Evolutionary conservation across 2,888 invertebrate genomes (phyloP), one percentile per base, ranked within the genome.

Genomic region (Argyresthia albistria): DNA sequence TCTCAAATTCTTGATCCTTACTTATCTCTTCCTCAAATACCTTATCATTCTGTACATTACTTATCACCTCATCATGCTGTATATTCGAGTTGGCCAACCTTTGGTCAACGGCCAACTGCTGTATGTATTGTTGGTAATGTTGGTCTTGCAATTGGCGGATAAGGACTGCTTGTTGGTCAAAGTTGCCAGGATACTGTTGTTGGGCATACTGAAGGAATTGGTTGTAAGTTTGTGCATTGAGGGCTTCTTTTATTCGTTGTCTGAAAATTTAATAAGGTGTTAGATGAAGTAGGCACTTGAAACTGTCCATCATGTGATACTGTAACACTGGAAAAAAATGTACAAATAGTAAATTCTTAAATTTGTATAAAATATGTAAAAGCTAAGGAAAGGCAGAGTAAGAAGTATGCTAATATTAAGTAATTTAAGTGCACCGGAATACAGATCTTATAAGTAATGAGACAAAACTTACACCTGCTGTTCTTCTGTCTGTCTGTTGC

Each of bases 61-160:
- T 45, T 4, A 12, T 12, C n/a, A 7, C n/a, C 9, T n/a, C 35
- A 25, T 47, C 35, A 4, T n/a, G 35, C 7, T 67, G 70, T 36
- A 83, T 66, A 56, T 68, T 78, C 0, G 80, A 75, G 15, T 48
- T 45, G 35, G 46, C 37, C 46, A 46, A 39, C 7, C 39, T 9
- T 47, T 82, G 73, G 56, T 86, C 82, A 1, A 89, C 84, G 0
- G 91, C 93, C 43, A 98, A 86, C 76, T 99, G 99, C 66, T 98
- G 96, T 92, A 99, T 97, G 76, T 99, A 99, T 70, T 99, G 98
- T 72, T 98, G 97, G 75, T 98, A 99, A 79, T 99, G 99, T 69
- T 99, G 98, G 64, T 98, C 98, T 81, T 99, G 99, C 47, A 99
- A 86, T 72, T 99, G 98, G 53, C 94, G 90, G 54, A 99, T 96